Conservation (phyloP, 2,888 invertebrate genomes). For the Strigamia crassipes region DNA sequence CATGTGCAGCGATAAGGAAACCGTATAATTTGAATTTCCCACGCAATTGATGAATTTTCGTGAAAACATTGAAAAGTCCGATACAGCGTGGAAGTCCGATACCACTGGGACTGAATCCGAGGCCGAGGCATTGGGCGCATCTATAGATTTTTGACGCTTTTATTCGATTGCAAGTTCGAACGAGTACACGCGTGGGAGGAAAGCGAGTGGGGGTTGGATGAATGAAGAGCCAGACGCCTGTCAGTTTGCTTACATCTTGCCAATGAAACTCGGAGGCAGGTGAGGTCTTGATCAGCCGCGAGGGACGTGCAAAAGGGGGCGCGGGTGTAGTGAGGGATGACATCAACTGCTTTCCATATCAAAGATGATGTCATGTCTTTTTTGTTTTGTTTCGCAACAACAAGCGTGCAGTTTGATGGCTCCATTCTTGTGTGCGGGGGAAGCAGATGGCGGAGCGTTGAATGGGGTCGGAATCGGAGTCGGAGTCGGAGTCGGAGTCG, state of each 20-base stretch:
- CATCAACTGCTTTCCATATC: conserved; percentile 24
- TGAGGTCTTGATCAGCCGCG: conserved; percentile 26
- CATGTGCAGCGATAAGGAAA: no score
- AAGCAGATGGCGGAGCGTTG: not conserved
- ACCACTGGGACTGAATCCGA: no score
- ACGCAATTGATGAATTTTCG: no score
- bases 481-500: not conserved
- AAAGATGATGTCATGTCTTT: conserved; percentile 33
- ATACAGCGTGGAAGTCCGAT: no score
- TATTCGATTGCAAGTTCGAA: no score
- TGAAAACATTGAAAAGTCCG: no score
- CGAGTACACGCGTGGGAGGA: not conserved
- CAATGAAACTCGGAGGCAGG: conserved; percentile 2
- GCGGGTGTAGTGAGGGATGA: conserved; percentile 17
- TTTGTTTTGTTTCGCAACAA: not conserved
- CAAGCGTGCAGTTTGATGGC: not conserved
- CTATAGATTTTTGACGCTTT: no score
- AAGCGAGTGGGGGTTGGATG: not conserved
- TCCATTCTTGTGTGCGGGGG: not conserved
- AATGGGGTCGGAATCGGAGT: not conserved
- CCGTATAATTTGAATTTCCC: no score
- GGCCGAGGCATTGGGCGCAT: no score
- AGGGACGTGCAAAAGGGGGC: not conserved
- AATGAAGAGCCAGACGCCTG: not conserved
- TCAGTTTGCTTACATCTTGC: conserved; percentile 16